phyloP scores from a whole-genome alignment of 2,113 vertebrate species.

The Chlorodrepanis virens region DNA sequence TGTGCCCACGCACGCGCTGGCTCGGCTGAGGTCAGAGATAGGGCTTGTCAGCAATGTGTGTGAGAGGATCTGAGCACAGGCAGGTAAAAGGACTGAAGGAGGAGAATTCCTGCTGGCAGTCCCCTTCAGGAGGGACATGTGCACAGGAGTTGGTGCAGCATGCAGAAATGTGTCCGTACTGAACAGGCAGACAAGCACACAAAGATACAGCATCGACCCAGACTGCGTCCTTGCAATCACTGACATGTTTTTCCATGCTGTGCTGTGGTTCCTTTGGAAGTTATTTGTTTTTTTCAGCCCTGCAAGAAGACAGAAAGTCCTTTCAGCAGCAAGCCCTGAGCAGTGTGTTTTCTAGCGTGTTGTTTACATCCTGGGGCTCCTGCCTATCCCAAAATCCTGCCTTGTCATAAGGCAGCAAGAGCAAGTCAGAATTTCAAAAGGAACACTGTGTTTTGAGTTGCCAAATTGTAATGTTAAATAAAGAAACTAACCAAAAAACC shows the following conservation, averaged over 20 bases:
- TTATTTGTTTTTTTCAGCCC: not conserved
- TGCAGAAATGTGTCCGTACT: not conserved
- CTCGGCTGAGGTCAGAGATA: not conserved
- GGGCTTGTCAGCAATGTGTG: not conserved
- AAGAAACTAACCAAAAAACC: not conserved
- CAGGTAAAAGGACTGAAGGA: not conserved
- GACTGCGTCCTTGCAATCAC: not conserved
- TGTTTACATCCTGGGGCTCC: not conserved
- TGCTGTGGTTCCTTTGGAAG: not conserved
- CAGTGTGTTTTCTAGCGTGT: not conserved
- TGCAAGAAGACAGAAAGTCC: not conserved
- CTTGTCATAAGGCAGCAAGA: not conserved
- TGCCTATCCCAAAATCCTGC: not conserved
- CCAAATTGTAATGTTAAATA: not conserved
- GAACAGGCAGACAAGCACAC: not conserved
- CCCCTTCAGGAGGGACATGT: not conserved
- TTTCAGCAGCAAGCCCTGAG: not conserved
- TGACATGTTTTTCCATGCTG: not conserved
- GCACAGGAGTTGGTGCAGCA: not conserved
- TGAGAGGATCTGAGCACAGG: not conserved
- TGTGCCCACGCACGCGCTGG: accelerated
- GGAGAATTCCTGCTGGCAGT: not conserved
- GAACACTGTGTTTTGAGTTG: not conserved
- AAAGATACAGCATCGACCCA: not conserved
- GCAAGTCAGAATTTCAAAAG: not conserved